Evolutionary conservation across 2,888 invertebrate species (phyloP).

Genomic region (Marronus borbonicus): DNA sequence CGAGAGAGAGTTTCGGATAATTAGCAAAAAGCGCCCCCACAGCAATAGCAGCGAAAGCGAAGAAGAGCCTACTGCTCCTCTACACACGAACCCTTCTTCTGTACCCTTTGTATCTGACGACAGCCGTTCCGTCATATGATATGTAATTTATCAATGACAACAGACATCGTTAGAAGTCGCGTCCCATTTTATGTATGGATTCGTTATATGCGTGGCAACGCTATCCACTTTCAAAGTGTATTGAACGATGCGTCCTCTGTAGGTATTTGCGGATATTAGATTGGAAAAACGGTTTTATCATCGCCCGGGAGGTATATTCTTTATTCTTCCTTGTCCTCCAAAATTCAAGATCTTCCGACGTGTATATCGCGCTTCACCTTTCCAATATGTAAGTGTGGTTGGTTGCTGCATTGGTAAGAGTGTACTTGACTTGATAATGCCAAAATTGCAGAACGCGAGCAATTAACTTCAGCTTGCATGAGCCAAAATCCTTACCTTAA

Average conservation of each 20-base stretch:
- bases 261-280: constrained; percentile 35
- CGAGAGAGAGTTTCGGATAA: constrained; percentile 5
- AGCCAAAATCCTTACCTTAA: no score
- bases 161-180: constrained; percentile 3
- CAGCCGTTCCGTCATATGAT: constrained; percentile 6
- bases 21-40: constrained; percentile 17
- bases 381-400: no score
- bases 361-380: no score
- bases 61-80: no score
- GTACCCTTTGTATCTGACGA: constrained; percentile 1
- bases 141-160: constrained; percentile 37
- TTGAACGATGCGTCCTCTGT: background rate
- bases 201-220: constrained; percentile 28
- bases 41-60: no score
- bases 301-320: no score
- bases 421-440: no score
- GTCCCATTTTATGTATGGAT: background rate
- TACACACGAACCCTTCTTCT: background rate
- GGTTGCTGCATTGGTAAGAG: no score
- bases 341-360: no score
- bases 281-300: background rate
- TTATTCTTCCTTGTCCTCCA: no score
- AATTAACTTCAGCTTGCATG: no score
- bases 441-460: no score
- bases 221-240: constrained; percentile 30